These are phyloP conservation scores for Macrobrachium rosenbergii DNA, from an alignment of 1,140 invertebrate species.

Conservation along the genomic window DNA sequence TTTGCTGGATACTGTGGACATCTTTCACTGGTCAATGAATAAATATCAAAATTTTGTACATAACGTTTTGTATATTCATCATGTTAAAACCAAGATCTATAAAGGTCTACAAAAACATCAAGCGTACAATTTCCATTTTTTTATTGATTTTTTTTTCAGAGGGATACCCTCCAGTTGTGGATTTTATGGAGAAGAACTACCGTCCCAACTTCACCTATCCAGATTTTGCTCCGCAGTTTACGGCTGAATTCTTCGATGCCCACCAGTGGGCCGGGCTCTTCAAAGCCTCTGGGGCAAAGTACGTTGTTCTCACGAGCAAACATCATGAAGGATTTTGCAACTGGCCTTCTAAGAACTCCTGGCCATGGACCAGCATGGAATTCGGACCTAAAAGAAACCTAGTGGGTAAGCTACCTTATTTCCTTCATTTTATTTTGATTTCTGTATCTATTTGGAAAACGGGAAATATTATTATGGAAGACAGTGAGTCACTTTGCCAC, in stretches of 20 bases:
- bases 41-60: too few species aligned
- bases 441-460: too few species aligned
- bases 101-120: too few species aligned
- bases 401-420: conserved; percentile 67
- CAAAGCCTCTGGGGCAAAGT: conserved; percentile 69
- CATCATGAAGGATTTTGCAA: conserved; percentile 75
- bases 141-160: too few species aligned
- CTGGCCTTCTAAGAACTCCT: conserved; percentile 72
- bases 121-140: too few species aligned
- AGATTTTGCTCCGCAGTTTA: conserved; percentile 72
- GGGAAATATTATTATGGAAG: too few species aligned
- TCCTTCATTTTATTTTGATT: too few species aligned
- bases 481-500: too few species aligned
- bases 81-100: too few species aligned
- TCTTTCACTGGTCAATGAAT: too few species aligned
- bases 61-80: too few species aligned
- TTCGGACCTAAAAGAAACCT: conserved; percentile 72
- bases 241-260: conserved; percentile 71
- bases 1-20: too few species aligned
- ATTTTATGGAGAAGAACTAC: conserved; percentile 71
- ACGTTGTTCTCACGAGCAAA: conserved; percentile 74
- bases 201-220: conserved; percentile 71
- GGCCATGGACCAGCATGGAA: conserved; percentile 73
- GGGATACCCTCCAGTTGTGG: conserved; percentile 21
- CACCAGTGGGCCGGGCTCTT: conserved; percentile 70